Conservation (phyloP, 2,113 vertebrate genomes). For the Otis tarda region DNA sequence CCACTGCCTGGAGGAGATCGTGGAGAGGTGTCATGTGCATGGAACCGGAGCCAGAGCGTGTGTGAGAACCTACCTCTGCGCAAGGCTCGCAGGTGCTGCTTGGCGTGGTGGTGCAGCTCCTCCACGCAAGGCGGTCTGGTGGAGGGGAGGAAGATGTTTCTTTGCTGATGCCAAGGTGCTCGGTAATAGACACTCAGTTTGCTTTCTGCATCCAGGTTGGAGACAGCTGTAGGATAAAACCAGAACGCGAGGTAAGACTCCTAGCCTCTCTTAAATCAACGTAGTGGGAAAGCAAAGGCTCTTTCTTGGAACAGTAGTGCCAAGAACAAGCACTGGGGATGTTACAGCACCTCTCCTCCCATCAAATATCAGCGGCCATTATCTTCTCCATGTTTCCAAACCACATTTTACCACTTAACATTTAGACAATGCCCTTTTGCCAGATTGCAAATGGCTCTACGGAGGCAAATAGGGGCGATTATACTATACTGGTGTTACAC, state of each 20-base stretch:
- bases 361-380: neutral
- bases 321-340: neutral
- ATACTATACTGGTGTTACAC: accelerated
- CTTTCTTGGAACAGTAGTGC: neutral
- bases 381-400: neutral
- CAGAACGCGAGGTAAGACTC: neutral
- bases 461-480: neutral
- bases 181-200: conserved; percentile 89
- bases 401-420: neutral
- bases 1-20: neutral
- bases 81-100: conserved; percentile 82
- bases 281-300: neutral
- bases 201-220: conserved; percentile 93
- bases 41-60: accelerated
- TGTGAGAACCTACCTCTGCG: conserved; percentile 79
- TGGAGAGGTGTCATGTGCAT: accelerated
- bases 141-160: conserved; percentile 87
- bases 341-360: neutral
- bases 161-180: conserved; percentile 89
- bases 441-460: neutral
- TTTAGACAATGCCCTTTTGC: neutral
- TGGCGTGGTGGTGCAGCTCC: conserved; percentile 89
- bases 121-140: conserved; percentile 88
- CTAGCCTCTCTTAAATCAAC: neutral
- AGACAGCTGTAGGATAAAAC: conserved; percentile 82